Base-by-base conservation (phyloP, 2,113 vertebrate genomes). In the Cyrtonyx montezumae region DNA sequence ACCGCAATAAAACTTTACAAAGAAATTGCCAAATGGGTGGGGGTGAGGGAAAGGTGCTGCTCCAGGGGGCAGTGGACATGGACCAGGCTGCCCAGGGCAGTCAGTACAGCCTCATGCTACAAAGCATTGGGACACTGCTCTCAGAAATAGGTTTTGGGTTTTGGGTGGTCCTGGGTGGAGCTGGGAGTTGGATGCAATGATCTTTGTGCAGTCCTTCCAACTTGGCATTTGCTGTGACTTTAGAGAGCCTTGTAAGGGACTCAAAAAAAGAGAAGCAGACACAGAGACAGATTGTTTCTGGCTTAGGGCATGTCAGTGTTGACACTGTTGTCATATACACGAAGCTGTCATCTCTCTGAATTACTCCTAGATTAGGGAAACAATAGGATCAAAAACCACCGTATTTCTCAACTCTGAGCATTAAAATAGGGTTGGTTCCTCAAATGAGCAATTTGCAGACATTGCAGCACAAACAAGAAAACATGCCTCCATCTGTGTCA, bases 351-450 rank as follows among this genome's bases (percentile, higher is more conserved):
- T 53, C 32, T 61, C 58, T 87, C 34, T 51, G 48, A 73, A 85
- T 79, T 91, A 68, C 48, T 87, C 75, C 66, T 81, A 68, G 56
- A 71, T 86, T 75, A 71, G 62, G 43, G 26, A 86, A 94, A 78
- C 65, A 86, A 79, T 75, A 71, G 79, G 53, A 43, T 88, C 68
- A 53, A 79, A 95, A 94, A 71, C 40, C 37, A 40, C 83, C 78
- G 14, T 46, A 40, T 91, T 90, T 90, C 79, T 84, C 61, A 94
- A 78, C 46, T 78, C 69, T 11, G 55, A 67, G 51, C 86, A 74
- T n/a, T 80, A 13, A 78, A 67, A 40, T 36, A n/a, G 11, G 45
- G 37, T 40, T 73, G 45, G 17, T 87, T 85, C 34, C 0, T 0
- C 42, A 86, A 71, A 71, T 8, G 3, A 7, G 30, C 51, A 23